Evolutionary conservation across 35 echinoderm and acorn worm species (phyloP).

Genomic region (Lytechinus variegatus): DNA sequence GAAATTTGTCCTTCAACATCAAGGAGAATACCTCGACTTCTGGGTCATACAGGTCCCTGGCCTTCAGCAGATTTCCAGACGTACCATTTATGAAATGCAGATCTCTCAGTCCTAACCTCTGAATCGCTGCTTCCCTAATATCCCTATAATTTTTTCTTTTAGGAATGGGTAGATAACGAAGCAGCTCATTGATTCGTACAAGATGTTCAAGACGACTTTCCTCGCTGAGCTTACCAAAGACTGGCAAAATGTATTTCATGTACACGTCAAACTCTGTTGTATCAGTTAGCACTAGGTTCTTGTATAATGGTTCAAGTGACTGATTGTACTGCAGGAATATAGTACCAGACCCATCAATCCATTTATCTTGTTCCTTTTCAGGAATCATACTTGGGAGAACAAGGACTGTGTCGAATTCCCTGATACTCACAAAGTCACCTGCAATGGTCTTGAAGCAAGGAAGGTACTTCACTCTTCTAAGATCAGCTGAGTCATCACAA

Average conservation of each 20-base stretch:
- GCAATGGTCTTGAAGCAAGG: constrained; percentile 65
- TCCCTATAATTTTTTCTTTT: neutral
- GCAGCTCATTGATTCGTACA: neutral
- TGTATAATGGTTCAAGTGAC: neutral
- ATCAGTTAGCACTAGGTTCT: neutral
- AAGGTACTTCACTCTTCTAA: constrained; percentile 5
- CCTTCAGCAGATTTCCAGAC: neutral
- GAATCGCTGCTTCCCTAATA: neutral
- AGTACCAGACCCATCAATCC: neutral
- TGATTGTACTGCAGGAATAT: constrained; percentile 24
- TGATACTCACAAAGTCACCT: constrained; percentile 17
- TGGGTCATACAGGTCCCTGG: neutral
- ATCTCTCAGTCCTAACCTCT: neutral
- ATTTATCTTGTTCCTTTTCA: neutral
- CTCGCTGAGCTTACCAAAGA: constrained; percentile 27
- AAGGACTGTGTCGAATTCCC: neutral
- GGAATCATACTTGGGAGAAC: neutral
- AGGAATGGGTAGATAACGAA: neutral
- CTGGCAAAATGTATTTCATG: constrained; percentile 50
- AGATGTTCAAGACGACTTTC: constrained; percentile 48
- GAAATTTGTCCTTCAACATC: neutral
- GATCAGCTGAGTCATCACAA: neutral
- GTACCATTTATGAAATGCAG: neutral
- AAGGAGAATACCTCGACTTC: neutral
- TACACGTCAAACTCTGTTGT: constrained; percentile 42